Evolutionary conservation across 2,888 invertebrate species (phyloP).

Genomic region (Listrodromus nycthemerus): DNA sequence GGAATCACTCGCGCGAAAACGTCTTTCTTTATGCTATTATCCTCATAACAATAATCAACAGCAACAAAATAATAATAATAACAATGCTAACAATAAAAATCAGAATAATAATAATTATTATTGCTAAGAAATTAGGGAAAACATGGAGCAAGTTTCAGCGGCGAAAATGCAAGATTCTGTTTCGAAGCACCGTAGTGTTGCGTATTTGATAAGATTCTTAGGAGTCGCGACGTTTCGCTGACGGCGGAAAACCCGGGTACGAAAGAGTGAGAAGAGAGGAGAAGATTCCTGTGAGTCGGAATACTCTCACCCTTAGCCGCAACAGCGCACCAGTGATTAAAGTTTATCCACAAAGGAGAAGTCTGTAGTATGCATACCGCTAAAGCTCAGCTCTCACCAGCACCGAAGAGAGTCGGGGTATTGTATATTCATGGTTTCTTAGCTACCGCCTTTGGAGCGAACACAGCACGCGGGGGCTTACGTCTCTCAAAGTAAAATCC

Average conservation of each 20-base stretch:
- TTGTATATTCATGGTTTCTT: slow-evolving; percentile 85
- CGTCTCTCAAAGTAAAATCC: slow-evolving; percentile 82
- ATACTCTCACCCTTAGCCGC: slow-evolving; percentile 52
- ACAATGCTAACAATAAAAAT: no score
- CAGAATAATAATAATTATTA: no score
- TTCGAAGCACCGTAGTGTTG: background rate
- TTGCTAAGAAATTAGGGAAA: no score
- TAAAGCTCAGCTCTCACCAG: slow-evolving; percentile 47
- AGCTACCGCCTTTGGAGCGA: slow-evolving; percentile 76
- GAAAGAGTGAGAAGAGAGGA: slow-evolving; percentile 38
- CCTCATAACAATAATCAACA: no score
- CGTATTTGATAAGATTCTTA: background rate
- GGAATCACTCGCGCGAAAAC: background rate
- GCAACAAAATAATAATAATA: no score
- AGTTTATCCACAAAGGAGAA: slow-evolving; percentile 80
- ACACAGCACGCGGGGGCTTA: slow-evolving; percentile 67
- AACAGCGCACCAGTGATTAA: slow-evolving; percentile 77
- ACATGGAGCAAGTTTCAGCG: background rate
- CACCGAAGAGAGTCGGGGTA: slow-evolving; percentile 71
- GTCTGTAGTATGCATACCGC: slow-evolving; percentile 75
- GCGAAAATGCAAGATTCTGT: background rate
- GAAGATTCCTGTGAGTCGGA: slow-evolving; percentile 14
- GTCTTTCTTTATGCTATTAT: background rate
- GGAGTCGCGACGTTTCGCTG: slow-evolving; percentile 17
- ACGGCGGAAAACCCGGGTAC: slow-evolving; percentile 13